Evolutionary conservation across 2,113 vertebrate genomes (phyloP).

Genomic region (Hemichromis elongatus): DNA sequence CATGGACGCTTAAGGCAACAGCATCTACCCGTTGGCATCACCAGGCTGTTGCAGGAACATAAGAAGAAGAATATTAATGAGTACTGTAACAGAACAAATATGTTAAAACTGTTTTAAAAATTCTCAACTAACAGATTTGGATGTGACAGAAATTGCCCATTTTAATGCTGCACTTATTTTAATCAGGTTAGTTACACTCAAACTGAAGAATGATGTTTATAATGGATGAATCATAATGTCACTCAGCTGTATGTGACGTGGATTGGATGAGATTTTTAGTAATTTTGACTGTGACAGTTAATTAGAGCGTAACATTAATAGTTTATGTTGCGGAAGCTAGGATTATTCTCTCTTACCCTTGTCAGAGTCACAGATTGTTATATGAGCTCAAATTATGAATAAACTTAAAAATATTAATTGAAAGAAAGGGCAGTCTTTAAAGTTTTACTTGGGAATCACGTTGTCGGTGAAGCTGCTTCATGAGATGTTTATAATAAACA

Average conservation of each 20-base stretch:
- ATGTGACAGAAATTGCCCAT: background rate
- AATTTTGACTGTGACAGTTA: background rate
- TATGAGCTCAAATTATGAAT: background rate
- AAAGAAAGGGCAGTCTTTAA: background rate
- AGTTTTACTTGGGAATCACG: background rate
- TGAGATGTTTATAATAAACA: background rate
- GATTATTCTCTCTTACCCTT: background rate
- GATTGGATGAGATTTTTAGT: background rate
- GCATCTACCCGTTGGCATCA: background rate
- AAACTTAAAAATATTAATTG: background rate
- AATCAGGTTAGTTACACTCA: background rate
- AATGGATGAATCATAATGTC: background rate
- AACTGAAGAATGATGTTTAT: background rate
- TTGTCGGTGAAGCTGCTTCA: background rate
- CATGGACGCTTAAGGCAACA: background rate
- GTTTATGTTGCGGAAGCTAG: background rate
- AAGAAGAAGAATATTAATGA: background rate
- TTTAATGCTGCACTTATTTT: background rate
- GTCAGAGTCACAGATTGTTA: background rate
- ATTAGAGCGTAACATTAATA: background rate
- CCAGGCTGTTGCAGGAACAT: background rate
- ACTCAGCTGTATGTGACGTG: background rate
- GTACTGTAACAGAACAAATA: background rate
- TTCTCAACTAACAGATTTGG: background rate
- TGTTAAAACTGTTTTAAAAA: background rate